Conservation (phyloP, 1,140 invertebrate genomes). For the Trichoplusia ni region DNA sequence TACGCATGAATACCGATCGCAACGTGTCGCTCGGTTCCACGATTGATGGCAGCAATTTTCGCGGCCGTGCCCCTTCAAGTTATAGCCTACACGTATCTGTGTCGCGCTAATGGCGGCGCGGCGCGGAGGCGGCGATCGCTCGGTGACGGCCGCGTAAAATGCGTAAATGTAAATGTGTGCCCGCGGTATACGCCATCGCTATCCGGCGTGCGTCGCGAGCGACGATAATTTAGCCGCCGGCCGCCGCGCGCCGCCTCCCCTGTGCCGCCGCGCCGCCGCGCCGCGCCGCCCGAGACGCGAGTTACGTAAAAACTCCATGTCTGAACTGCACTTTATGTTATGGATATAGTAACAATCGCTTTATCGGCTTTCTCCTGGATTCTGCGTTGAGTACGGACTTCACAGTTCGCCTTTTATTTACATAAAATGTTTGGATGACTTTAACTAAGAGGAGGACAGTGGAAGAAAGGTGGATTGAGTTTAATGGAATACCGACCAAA, state of each 20-base stretch:
- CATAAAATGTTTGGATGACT: too few species aligned
- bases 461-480: too few species aligned
- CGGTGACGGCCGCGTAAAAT: constrained; percentile 45
- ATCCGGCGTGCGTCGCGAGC: constrained; percentile 21
- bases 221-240: constrained; percentile 35
- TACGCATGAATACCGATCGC: constrained; percentile 34
- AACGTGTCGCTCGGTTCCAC: constrained; percentile 38
- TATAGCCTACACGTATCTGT: constrained; percentile 36
- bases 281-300: constrained; percentile 6
- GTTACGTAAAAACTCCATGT: constrained; percentile 37
- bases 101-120: constrained; percentile 44
- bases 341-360: constrained; percentile 30
- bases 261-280: neutral
- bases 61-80: constrained; percentile 42
- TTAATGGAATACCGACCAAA: too few species aligned
- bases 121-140: constrained; percentile 40
- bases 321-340: constrained; percentile 25
- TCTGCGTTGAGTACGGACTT: too few species aligned
- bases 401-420: neutral
- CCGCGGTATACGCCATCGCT: constrained; percentile 30
- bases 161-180: constrained; percentile 45
- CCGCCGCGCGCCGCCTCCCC: neutral
- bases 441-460: too few species aligned
- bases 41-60: constrained; percentile 51
- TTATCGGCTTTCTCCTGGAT: constrained; percentile 14